Percentiles rank a stretch among this genome's conserved stretches.
Conservation (phyloP, 2,113 vertebrate genomes). For the Ailurus styani region DNA sequence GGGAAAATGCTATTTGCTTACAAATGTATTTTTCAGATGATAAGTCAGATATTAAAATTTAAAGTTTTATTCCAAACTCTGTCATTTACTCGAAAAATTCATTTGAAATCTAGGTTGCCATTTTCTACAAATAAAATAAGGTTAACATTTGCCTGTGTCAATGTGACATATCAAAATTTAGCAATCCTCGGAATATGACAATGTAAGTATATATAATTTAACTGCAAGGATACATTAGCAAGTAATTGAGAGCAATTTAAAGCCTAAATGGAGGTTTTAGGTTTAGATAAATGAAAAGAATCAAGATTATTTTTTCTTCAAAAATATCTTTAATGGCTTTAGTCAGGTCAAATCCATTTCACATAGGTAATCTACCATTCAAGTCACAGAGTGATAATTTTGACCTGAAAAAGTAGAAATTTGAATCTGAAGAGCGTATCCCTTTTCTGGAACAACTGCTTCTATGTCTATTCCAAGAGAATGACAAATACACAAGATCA, state of each 20-base stretch:
- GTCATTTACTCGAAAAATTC: neutral
- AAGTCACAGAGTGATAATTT: neutral
- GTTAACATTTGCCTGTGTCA: neutral
- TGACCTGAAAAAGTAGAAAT: neutral
- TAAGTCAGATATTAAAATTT: slow-evolving; percentile 23
- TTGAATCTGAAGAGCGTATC: slow-evolving; percentile 6
- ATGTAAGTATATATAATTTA: neutral
- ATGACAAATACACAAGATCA: neutral
- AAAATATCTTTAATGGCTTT: neutral
- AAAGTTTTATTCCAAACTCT: neutral
- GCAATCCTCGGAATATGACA: slow-evolving; percentile 9
- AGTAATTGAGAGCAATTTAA: slow-evolving; percentile 22
- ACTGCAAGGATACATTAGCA: neutral
- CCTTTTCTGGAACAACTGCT: neutral
- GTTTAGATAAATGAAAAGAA: neutral
- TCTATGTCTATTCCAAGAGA: neutral
- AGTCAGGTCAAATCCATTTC: neutral
- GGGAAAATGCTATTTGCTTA: neutral
- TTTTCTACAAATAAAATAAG: neutral
- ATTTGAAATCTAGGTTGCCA: neutral
- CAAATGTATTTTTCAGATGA: neutral
- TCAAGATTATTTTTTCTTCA: slow-evolving; percentile 2
- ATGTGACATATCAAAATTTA: neutral
- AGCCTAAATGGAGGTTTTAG: slow-evolving; percentile 8
- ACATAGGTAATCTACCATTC: neutral